Evolutionary conservation across 2,888 invertebrate species (phyloP).

Genomic region (Sphaerophoria rueppellii): DNA sequence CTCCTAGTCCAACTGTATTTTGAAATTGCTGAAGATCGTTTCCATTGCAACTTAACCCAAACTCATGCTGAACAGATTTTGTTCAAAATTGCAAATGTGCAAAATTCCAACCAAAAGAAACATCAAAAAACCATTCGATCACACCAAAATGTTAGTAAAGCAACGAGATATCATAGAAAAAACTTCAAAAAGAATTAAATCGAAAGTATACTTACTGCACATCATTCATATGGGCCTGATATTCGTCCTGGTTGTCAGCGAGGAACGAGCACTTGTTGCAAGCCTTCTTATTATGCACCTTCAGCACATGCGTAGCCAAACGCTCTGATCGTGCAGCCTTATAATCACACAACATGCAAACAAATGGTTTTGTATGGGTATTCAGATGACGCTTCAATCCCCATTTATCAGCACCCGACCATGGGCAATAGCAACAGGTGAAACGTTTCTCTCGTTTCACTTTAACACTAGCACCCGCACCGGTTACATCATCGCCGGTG

Average conservation of each 20-base stretch:
- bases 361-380: conserved; percentile 95
- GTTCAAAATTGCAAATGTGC: conserved; percentile 12
- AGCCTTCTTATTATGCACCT: conserved; percentile 95
- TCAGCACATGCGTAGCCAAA: conserved; percentile 93
- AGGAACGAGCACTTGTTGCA: conserved; percentile 94
- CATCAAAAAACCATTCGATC: conserved; percentile 47
- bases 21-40: too few species aligned
- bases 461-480: conserved; percentile 77
- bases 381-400: conserved; percentile 95
- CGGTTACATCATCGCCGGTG: conserved; percentile 78
- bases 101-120: conserved; percentile 41
- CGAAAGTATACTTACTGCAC: conserved; percentile 86
- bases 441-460: conserved; percentile 88
- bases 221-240: conserved; percentile 90
- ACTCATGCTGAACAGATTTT: conserved; percentile 49
- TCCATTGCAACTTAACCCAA: conserved; percentile 8
- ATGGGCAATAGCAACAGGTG: conserved; percentile 94
- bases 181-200: not conserved
- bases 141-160: conserved; percentile 44
- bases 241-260: conserved; percentile 91
- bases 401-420: conserved; percentile 97
- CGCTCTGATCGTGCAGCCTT: conserved; percentile 96
- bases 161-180: conserved; percentile 11
- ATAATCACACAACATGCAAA: conserved; percentile 95
- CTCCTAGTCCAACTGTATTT: too few species aligned